A percentile compares a stretch with the other conserved stretches of the same genome.
These are phyloP conservation scores for Cerastis rubricosa DNA, from an alignment of 2,888 invertebrate genomes.

Conservation along the genomic window DNA sequence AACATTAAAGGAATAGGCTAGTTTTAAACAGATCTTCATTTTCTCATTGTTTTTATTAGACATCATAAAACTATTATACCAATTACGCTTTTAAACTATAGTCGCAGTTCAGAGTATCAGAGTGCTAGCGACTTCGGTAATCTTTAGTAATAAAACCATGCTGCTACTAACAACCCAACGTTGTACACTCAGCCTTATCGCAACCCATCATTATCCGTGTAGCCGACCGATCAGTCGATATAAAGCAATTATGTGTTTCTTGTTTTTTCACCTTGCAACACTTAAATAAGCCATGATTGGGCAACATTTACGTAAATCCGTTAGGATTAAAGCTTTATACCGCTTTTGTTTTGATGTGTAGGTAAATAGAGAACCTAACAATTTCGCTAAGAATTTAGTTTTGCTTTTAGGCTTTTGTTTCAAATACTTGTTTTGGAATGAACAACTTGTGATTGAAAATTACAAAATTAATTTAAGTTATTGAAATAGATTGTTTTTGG, in stretches of 20 bases:
- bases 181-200: slow-evolving; percentile 53
- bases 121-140: no score
- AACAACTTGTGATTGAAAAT: background rate
- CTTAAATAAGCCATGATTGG: slow-evolving; percentile 67
- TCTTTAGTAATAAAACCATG: no score
- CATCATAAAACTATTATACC: background rate
- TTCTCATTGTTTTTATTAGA: background rate
- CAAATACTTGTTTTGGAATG: background rate
- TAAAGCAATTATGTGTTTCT: slow-evolving; percentile 74
- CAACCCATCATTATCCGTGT: slow-evolving; percentile 72
- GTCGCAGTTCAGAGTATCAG: no score
- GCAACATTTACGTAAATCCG: slow-evolving; percentile 62
- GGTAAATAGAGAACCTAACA: background rate
- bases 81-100: no score
- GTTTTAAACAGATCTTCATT: background rate
- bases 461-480: background rate
- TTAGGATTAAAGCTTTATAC: slow-evolving; percentile 43
- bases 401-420: no score
- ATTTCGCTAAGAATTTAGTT: background rate
- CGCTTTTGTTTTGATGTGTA: slow-evolving; percentile 1
- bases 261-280: slow-evolving; percentile 68
- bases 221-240: slow-evolving; percentile 68
- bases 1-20: no score
- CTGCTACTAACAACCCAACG: background rate
- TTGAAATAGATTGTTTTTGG: background rate